These are phyloP conservation scores for Listronotus oregonensis DNA, from an alignment of 1,140 invertebrate species.

Conservation along the genomic window DNA sequence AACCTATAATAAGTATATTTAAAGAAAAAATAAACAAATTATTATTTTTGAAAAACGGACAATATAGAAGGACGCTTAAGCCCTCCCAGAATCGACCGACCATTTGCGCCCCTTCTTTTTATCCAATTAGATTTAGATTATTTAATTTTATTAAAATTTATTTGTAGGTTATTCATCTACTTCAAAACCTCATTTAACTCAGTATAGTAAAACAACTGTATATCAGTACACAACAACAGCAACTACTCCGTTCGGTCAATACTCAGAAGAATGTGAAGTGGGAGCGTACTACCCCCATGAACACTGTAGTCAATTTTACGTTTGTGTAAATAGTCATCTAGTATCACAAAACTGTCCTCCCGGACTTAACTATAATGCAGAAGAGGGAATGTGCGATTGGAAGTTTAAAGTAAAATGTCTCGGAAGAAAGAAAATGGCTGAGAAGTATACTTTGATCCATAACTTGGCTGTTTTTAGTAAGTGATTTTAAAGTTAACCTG, in stretches of 20 bases:
- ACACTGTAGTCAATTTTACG: conserved; percentile 68
- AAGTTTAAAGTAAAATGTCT: conserved; percentile 59
- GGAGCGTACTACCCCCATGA: conserved; percentile 66
- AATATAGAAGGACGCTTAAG: too few relatives aligned
- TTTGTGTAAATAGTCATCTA: conserved; percentile 71
- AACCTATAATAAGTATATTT: too few relatives aligned
- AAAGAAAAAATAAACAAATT: too few relatives aligned
- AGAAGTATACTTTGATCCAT: conserved; percentile 27
- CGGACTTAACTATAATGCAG: conserved; percentile 70
- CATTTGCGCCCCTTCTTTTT: too few relatives aligned
- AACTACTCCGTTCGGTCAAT: conserved; percentile 17
- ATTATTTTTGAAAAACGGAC: too few relatives aligned
- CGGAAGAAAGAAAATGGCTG: conserved; percentile 40
- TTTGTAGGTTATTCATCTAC: conserved; percentile 11
- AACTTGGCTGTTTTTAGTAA: conserved; percentile 18
- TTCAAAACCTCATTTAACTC: conserved; percentile 10
- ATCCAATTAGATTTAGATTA: too few relatives aligned
- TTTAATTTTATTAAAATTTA: not conserved
- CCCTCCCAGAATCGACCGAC: too few relatives aligned
- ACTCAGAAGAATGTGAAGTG: conserved; percentile 53
- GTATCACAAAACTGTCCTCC: conserved; percentile 70
- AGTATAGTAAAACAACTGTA: conserved; percentile 31
- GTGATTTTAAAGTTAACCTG: not conserved
- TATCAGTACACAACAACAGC: conserved; percentile 14
- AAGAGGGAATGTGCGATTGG: conserved; percentile 72